These are phyloP conservation scores for Drosophila pullipes DNA, from an alignment of 2,888 invertebrate genomes.

Conservation along the genomic window DNA sequence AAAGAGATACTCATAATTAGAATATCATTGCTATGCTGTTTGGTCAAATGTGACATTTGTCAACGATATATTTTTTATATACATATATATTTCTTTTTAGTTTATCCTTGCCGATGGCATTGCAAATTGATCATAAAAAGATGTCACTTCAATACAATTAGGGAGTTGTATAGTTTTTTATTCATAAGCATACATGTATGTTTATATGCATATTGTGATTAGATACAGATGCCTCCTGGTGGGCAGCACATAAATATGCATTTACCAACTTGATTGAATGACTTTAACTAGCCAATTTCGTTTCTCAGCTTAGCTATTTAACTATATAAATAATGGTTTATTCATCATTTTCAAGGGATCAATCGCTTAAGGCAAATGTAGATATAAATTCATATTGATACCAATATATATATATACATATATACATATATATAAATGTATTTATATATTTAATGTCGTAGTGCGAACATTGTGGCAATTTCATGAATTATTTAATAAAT, in stretches of 20 bases:
- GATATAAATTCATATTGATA: background rate
- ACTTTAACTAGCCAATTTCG: background rate
- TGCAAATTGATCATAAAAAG: background rate
- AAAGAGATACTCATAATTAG: constrained; percentile 26
- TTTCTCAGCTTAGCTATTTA: background rate
- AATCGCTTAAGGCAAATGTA: background rate
- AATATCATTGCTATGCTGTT: constrained; percentile 27
- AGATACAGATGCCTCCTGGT: background rate
- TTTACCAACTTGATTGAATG: background rate
- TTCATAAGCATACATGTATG: background rate
- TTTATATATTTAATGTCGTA: background rate
- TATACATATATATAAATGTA: background rate
- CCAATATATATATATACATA: background rate
- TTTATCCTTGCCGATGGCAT: background rate
- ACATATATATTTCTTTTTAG: background rate
- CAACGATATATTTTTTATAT: background rate
- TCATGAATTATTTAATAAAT: constrained; percentile 3
- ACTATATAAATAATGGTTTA: background rate
- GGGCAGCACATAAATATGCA: background rate
- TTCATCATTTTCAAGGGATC: background rate
- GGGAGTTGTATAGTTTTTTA: background rate
- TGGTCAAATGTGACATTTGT: constrained; percentile 20
- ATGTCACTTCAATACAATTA: background rate
- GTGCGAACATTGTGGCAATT: background rate
- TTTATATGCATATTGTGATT: background rate